A percentile compares a stretch with the other conserved stretches of the same genome.
These are phyloP conservation scores for Goniozus legneri DNA, from an alignment of 1,140 invertebrate species.

Conservation along the genomic window DNA sequence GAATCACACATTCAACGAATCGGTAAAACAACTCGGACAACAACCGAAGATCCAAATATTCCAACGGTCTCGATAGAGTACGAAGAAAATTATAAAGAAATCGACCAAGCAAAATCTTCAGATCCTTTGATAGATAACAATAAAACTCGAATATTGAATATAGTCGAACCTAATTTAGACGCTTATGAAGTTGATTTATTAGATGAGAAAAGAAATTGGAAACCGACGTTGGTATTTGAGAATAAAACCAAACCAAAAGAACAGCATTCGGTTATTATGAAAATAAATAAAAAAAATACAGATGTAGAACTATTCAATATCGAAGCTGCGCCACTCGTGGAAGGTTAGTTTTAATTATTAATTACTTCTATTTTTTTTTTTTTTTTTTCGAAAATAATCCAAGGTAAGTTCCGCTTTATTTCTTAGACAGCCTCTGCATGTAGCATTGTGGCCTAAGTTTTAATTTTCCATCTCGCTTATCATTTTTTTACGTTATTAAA, in stretches of 20 bases:
- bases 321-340: conserved; percentile 23
- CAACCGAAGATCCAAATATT: conserved; percentile 11
- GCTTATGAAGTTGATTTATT: conserved; percentile 30
- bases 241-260: conserved; percentile 29
- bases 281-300: conserved; percentile 25
- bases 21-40: neutral
- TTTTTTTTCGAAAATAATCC: too few relatives aligned
- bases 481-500: too few relatives aligned
- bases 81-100: conserved; percentile 14
- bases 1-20: neutral
- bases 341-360: too few relatives aligned
- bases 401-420: too few relatives aligned
- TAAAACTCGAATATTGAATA: neutral
- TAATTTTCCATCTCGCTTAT: too few relatives aligned
- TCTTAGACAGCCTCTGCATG: too few relatives aligned
- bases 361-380: too few relatives aligned
- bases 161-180: conserved; percentile 14
- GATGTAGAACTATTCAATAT: conserved; percentile 30
- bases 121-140: conserved; percentile 7
- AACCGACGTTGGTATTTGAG: conserved; percentile 34
- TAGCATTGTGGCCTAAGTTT: too few relatives aligned
- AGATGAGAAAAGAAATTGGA: conserved; percentile 33
- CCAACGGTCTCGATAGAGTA: conserved; percentile 27
- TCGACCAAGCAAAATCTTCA: conserved; percentile 6
- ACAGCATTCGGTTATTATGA: conserved; percentile 41